Evolutionary conservation across 2,888 invertebrate species (phyloP), one percentile per base, ranked within the genome.

Genomic region (Marasmarcha lunaedactyla): DNA sequence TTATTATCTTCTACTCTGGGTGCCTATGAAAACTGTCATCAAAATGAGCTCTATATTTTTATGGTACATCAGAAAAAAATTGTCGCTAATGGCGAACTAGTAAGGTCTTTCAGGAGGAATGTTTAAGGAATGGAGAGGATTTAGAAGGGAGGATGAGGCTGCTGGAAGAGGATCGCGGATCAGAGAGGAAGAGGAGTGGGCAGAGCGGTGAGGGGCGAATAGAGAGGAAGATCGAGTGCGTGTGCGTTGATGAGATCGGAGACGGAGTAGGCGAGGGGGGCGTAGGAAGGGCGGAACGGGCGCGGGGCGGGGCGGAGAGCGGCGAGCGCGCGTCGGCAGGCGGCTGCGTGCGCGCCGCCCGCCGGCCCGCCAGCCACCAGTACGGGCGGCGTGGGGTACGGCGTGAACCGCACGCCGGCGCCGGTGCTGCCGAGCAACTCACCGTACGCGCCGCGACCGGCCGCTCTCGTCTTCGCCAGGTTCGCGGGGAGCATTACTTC

Each of bases 401-500:
- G 88, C 51, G 88, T 87, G 55, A 88, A 89, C 83, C 59, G 90
- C 84, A 70, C 89, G 46, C 85, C 74, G 69, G 85, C 72, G 72
- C 84, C 70, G 72, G 86, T 85, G 83, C 89, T 88, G 85, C 91
- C 90, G 89, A 94, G 90, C 89, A 94, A 95, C 95, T 95, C 95
- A 96, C 95, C 95, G 90, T 95, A 96, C 87, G 95, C 93, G 85
- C 95, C 94, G 85, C 95, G 92, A 62, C 94, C 94, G 64, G 95
- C 94, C 76, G 95, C 95, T 78, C 95, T 90, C 85, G 95, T 95
- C 88, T 95, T 95, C 68, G 95, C 95, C 87, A 95, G 86, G 84
- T 95, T 95, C 59, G 95, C 93, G 64, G 98, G 98, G 71, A 98
- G 90, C 99, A 99, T 99, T 65, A 99, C 98, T 88, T 99, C 99